phyloP scores from a whole-genome alignment of 2,888 invertebrate genomes.

The Strigamia maritima region DNA sequence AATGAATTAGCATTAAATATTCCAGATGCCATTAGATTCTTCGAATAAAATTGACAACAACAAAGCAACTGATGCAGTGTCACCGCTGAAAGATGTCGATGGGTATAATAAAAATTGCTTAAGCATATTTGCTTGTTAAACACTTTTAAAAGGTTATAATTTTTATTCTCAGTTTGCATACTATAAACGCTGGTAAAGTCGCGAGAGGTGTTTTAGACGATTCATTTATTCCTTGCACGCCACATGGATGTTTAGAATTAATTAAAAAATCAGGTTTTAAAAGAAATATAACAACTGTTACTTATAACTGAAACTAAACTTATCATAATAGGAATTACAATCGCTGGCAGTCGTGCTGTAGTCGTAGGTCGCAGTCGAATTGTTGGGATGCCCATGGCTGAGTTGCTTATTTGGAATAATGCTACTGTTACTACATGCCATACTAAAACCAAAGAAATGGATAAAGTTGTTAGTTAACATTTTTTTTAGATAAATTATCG shows the following conservation, averaged over 20 bases:
- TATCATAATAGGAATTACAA: conserved; percentile 62
- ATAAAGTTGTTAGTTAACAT: conserved; percentile 61
- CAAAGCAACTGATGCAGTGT: conserved; percentile 80
- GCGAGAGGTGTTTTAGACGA: conserved; percentile 78
- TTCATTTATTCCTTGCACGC: conserved; percentile 94
- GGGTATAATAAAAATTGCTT: conserved; percentile 65
- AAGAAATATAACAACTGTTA: background rate
- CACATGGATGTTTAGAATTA: conserved; percentile 89
- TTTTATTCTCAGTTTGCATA: conserved; percentile 65
- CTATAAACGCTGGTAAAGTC: conserved; percentile 87
- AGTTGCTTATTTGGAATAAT: conserved; percentile 91
- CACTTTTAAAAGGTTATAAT: background rate
- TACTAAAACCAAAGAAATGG: conserved; percentile 82
- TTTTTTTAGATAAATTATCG: background rate
- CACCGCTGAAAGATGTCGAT: conserved; percentile 89
- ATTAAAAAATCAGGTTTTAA: conserved; percentile 66
- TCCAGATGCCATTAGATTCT: conserved; percentile 79
- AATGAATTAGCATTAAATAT: background rate
- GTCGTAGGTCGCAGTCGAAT: conserved; percentile 96
- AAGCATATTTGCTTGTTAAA: background rate
- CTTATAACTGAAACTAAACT: background rate
- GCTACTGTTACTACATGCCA: conserved; percentile 97
- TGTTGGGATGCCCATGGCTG: conserved; percentile 92
- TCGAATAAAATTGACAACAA: conserved; percentile 78
- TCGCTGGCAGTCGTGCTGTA: conserved; percentile 81